These are phyloP conservation scores for Brachycybe producta DNA, from an alignment of 2,888 invertebrate species.

Conservation along the genomic window DNA sequence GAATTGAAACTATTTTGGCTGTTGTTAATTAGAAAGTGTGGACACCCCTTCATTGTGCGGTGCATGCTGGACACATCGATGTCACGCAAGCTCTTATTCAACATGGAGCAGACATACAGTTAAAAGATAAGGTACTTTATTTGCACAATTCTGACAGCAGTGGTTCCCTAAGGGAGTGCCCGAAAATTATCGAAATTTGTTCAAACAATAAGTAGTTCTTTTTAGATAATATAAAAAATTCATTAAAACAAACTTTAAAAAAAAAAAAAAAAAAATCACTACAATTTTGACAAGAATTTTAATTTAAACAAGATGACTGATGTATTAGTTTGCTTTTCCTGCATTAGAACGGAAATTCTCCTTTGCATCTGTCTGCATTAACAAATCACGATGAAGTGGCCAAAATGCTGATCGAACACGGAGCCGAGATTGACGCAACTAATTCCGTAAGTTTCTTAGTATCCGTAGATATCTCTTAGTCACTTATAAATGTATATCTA, in stretches of 20 bases:
- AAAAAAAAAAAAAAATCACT: no score
- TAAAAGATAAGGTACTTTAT: slow-evolving; percentile 22
- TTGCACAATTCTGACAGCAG: not conserved
- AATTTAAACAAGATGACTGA: not conserved
- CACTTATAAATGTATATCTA: no score
- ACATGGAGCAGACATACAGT: slow-evolving; percentile 26
- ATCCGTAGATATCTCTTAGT: no score
- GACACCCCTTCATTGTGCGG: slow-evolving; percentile 32
- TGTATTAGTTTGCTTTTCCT: slow-evolving; percentile 21
- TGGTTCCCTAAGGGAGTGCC: not conserved
- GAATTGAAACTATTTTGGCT: not conserved
- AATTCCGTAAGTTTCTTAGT: slow-evolving; percentile 48
- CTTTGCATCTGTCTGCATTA: slow-evolving; percentile 69
- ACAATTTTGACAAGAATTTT: no score
- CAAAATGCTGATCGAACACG: slow-evolving; percentile 52
- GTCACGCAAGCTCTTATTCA: slow-evolving; percentile 27
- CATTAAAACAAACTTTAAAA: no score
- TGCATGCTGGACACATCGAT: slow-evolving; percentile 29
- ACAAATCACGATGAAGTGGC: slow-evolving; percentile 60
- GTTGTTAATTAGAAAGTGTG: slow-evolving; percentile 30
- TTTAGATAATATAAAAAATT: no score
- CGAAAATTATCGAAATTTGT: no score
- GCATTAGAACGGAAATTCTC: slow-evolving; percentile 55
- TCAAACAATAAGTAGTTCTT: no score
- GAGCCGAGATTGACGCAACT: slow-evolving; percentile 55